Base-by-base conservation (phyloP, 2,797 vertebrate genomes). In the Margarornis squamiger region DNA sequence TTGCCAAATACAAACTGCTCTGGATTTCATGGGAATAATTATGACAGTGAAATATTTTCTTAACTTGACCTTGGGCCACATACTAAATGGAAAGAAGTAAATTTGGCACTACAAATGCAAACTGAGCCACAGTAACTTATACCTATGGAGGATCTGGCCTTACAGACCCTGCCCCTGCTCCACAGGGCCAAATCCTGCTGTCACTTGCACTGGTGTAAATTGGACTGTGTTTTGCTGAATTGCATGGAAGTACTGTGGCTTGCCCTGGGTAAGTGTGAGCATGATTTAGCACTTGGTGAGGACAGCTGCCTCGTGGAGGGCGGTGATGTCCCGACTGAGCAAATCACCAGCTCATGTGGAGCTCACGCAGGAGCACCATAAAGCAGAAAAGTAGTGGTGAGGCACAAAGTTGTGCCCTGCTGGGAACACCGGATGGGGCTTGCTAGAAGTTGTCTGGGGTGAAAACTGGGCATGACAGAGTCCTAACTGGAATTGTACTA, bases 31-130 rank as follows among this genome's bases (percentile, higher is more conserved):
- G 88, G 94, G 87, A 94, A 92, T 95, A 91, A 94, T 88, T 86
- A 84, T 86, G 94, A 96, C 87, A 94, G 85, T 86, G 91, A 96
- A 93, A 46, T 96, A 93, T 94, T 91, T 93, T 92, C 86, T 84
- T 90, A 93, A 90, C 83, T 78, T 97, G 94, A 92, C 91, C 92
- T 90, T 92, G 92, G 82, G 51, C 85, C 70, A 75, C 32, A 20
- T 81, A 45, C 70, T 94, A 93, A 92, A 90, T 88, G 67, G 79
- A 88, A 88, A 84, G 85, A 94, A 90, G 70, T 92, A 93, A 90
- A 95, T 92, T 90, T 94, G 91, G 73, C 82, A 76, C 51, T 81
- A 34, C 52, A 63, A 93, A 90, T 91, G 73, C 67, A 86, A 93
- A 92, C 85, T 72, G 91, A 96, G 85, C 45, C 59, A 63, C 3